Base-by-base conservation (phyloP, 2,113 vertebrate species). In the Rhodinocichla rosea region DNA sequence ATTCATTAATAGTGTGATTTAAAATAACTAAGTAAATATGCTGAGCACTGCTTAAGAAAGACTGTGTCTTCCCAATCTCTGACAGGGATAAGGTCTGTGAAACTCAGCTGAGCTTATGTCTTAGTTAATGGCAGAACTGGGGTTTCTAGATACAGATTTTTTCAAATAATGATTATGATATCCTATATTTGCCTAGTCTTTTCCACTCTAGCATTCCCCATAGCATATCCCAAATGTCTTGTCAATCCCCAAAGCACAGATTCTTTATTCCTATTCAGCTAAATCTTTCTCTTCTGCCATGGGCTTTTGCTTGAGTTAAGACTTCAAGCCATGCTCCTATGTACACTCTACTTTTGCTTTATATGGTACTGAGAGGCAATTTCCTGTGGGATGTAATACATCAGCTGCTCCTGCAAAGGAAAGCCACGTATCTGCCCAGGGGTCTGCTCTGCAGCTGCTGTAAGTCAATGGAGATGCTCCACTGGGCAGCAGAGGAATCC, bases 401-500 rank as follows among this genome's bases (percentile, higher is more conserved):
- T 95, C 84, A 90, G 74, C 68, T 80, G 55, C 76, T 95, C 89
- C 67, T 90, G 59, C 47, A 81, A 85, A 52, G 39, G 81, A 95
- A 86, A 88, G 27, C 24, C 32, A 80, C 59, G 22, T 82, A 80
- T 88, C 70, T 86, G 50, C 63, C 73, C 65, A 81, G 73, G 52
- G 42, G 33, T 77, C 71, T 92, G 56, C 52, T 86, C 60, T 93
- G 59, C 59, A 80, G 67, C 55, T 92, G 78, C 78, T 77, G 3
- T 91, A 90, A 95, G 92, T 93, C 92, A 95, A 22, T 56, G 71
- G 85, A 92, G 85, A 86, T 88, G 75, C 42, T 94, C 63, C 64
- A 68, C 52, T 80, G 55, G 50, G 63, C 87, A 91, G 64, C 90
- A 80, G 3, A 96, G 28, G 64, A 63, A 86, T 92, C 75, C 52